Percentiles rank a stretch among this genome's conserved stretches.
phyloP scores from a whole-genome alignment of 2,888 invertebrate genomes.

The Melipona beecheii region DNA sequence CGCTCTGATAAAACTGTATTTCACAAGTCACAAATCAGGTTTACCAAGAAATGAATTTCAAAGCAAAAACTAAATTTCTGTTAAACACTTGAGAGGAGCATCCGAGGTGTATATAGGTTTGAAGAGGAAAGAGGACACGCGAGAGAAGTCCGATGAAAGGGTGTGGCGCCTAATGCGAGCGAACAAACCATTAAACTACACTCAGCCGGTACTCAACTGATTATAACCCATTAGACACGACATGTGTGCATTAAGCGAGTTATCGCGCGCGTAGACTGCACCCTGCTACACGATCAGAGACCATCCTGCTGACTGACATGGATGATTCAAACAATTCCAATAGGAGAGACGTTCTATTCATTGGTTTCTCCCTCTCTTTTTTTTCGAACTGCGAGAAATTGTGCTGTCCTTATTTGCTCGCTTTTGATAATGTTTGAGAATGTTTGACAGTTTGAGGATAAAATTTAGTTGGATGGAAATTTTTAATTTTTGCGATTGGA shows the following conservation, averaged over 20 bases:
- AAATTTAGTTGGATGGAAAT: not conserved
- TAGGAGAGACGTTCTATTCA: not conserved
- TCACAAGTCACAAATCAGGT: too few species aligned
- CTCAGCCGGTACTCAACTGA: slow-evolving; percentile 75
- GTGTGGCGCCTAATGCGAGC: slow-evolving; percentile 64
- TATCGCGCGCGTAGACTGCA: slow-evolving; percentile 55
- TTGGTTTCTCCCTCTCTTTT: not conserved
- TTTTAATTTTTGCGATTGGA: not conserved
- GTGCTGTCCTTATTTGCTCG: not conserved
- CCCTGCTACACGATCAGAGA: slow-evolving; percentile 13
- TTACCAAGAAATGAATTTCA: not conserved
- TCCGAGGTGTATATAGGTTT: not conserved
- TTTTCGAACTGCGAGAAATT: not conserved
- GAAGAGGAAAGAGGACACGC: not conserved
- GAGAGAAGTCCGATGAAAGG: slow-evolving; percentile 24
- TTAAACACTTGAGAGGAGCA: not conserved
- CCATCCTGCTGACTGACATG: slow-evolving; percentile 4
- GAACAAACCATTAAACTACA: slow-evolving; percentile 79
- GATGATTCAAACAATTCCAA: not conserved
- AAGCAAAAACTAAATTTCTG: not conserved
- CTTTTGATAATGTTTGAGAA: not conserved
- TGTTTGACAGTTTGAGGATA: not conserved
- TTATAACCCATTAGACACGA: slow-evolving; percentile 79
- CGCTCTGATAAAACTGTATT: not conserved
- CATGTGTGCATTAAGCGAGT: slow-evolving; percentile 78